These are phyloP conservation scores for Chrysolina oricalcia DNA, from an alignment of 2,888 invertebrate genomes.

Conservation along the genomic window DNA sequence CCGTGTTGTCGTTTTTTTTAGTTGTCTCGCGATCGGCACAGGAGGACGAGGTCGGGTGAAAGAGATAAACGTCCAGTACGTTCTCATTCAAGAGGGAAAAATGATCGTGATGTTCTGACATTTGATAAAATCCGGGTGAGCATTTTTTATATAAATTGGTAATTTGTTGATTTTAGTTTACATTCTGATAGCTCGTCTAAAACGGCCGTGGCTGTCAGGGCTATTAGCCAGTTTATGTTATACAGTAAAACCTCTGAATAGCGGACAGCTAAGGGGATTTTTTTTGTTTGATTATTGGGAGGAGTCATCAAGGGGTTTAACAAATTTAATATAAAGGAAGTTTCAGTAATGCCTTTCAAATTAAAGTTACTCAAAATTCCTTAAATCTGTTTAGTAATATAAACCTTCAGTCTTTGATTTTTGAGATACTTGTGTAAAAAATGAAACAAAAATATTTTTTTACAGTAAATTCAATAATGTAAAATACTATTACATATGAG, in stretches of 20 bases:
- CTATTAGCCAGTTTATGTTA: no score
- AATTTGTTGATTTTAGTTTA: no score
- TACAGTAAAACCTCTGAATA: no score
- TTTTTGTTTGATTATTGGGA: neutral
- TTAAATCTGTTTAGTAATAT: neutral
- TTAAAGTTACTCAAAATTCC: neutral
- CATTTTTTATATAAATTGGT: conserved; percentile 12
- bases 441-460: neutral
- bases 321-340: neutral
- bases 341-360: neutral
- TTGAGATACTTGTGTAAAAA: neutral
- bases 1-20: conserved; percentile 21
- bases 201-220: no score
- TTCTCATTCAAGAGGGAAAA: conserved; percentile 51
- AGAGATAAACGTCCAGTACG: conserved; percentile 42
- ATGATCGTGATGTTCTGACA: conserved; percentile 78
- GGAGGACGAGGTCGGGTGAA: conserved; percentile 50
- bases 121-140: conserved; percentile 86
- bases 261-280: neutral
- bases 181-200: no score
- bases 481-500: neutral
- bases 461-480: neutral
- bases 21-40: conserved; percentile 42
- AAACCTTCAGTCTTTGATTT: neutral
- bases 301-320: no score